These are phyloP conservation scores for Pilophorus perplexus DNA, from an alignment of 2,888 invertebrate species.

Conservation along the genomic window DNA sequence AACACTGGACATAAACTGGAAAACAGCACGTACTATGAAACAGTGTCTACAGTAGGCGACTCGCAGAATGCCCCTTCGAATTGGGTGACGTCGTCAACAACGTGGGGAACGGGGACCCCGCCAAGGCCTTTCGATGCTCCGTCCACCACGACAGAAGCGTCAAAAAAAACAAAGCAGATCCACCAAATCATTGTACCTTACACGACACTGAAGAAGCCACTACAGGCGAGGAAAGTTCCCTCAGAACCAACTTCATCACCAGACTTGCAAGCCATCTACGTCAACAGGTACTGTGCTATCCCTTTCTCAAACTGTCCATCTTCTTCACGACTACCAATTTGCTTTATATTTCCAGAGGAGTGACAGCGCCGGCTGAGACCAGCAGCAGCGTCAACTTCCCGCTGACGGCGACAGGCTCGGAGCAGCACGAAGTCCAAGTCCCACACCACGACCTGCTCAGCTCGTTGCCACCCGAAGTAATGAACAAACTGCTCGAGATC, in stretches of 20 bases:
- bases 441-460: conserved; percentile 40
- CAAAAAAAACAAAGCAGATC: conserved; percentile 62
- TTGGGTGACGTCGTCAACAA: conserved; percentile 20
- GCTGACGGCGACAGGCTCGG: conserved; percentile 46
- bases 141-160: conserved; percentile 51
- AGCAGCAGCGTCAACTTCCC: conserved; percentile 40
- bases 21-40: conserved; percentile 24
- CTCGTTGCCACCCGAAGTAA: conserved; percentile 46
- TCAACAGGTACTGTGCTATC: too few relatives aligned
- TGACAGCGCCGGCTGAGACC: conserved; percentile 41
- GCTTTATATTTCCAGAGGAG: too few relatives aligned
- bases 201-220: conserved; percentile 56
- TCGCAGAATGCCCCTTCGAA: conserved; percentile 12
- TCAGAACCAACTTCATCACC: conserved; percentile 44
- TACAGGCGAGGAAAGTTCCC: conserved; percentile 56
- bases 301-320: too few relatives aligned
- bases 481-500: conserved; percentile 45
- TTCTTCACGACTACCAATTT: too few relatives aligned
- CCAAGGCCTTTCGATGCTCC: conserved; percentile 40
- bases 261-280: conserved; percentile 43
- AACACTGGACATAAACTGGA: background rate
- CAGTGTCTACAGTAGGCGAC: background rate
- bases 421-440: conserved; percentile 44
- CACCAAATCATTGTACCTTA: conserved; percentile 78
- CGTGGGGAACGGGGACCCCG: conserved; percentile 34